phyloP scores from a whole-genome alignment of 2,797 vertebrate genomes.

The Eulemur albifrons region DNA sequence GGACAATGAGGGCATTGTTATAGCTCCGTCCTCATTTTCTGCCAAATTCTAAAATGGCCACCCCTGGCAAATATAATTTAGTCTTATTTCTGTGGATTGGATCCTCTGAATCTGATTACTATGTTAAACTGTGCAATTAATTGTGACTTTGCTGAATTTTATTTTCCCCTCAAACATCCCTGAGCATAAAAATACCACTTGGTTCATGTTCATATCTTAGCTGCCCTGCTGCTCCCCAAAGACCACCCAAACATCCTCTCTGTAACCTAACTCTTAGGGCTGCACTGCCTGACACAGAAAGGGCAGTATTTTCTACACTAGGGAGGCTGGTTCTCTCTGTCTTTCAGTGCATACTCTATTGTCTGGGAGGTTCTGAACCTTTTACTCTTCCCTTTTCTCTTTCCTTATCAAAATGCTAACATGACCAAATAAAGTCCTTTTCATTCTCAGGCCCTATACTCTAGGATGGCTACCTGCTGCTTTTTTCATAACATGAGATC shows the following conservation, averaged over 20 bases:
- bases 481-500: conserved; percentile 4
- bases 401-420: background rate
- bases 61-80: background rate
- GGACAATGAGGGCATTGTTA: background rate
- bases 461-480: background rate
- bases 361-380: background rate
- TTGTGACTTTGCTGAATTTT: background rate
- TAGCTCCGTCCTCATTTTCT: background rate
- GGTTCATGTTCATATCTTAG: background rate
- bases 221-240: background rate
- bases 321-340: background rate
- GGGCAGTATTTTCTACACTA: background rate
- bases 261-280: background rate
- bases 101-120: background rate
- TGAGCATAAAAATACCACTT: background rate
- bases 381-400: background rate
- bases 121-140: conserved; percentile 24
- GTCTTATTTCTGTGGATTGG: background rate
- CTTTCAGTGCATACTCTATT: background rate
- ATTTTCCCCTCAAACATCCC: background rate
- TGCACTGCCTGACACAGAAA: background rate
- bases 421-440: background rate
- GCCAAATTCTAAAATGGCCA: background rate
- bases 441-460: background rate
- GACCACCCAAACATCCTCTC: background rate